Evolutionary conservation across 2,888 invertebrate genomes (phyloP), one percentile per base, ranked within the genome.

Genomic region (Caenorhabditis japonica): DNA sequence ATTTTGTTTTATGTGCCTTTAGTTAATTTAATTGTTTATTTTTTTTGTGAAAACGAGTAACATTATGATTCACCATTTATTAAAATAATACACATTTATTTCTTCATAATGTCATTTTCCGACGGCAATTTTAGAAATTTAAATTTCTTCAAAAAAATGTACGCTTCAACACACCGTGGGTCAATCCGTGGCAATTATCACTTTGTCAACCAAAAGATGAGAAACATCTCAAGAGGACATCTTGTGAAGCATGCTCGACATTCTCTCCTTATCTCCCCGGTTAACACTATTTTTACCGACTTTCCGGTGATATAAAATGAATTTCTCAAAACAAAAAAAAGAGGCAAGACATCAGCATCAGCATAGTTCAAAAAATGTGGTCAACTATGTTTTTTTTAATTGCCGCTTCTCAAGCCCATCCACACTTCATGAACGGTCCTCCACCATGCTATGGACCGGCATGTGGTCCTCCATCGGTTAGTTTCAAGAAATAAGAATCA

Each of bases 221-320:
- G 64, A 47, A 56, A 56, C 56, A n/a, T 55, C 56, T 47, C 33
- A 49, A 55, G 64, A 62, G 64, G 39, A 64, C 64, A 64, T 64
- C 64, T 56, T 64, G 64, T 55, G 46, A 30, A 17, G 56, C 56
- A 56, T 49, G 47, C 34, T 8, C 30, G 21, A 17, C 55, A 55
- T 64, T 56, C 64, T 55, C 64, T 41, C 53, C 27, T 38, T 49
- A 47, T 64, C 49, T 56, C 41, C 34, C 55, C 64, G 55, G 56
- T 46, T 46, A 27, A 64, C 41, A 49, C 39, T 41, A 23, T 49
- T 41, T 49, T 36, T 15, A 7, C 41, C 17, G 49, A 41, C 49
- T 38, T 39, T 30, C 56, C 38, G 46, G 39, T 25, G 13, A 49
- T 64, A 64, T 64, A 56, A 64, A 64, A 64, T 10, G 30, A 30